Percentiles rank a stretch among this genome's conserved stretches.
These are phyloP conservation scores for Poeciliopsis presidionis DNA, from an alignment of 2,797 vertebrate species.

Conservation along the genomic window DNA sequence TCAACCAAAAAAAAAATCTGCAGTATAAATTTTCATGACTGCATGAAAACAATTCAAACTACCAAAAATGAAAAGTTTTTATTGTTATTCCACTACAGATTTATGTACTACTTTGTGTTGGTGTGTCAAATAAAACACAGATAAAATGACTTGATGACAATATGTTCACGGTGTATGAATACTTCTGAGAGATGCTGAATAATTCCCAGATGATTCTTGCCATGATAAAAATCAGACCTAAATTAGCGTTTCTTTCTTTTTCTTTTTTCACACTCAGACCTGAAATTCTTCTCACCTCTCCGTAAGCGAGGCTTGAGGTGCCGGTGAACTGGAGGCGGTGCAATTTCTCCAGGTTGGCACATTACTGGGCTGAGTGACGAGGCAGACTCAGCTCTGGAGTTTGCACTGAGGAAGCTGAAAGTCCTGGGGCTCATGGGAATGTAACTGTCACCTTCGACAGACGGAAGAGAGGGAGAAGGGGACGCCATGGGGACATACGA, in stretches of 20 bases:
- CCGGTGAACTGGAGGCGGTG: constrained; percentile 93
- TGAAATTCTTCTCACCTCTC: constrained; percentile 83
- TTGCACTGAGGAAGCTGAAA: constrained; percentile 65
- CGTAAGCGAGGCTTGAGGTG: constrained; percentile 91
- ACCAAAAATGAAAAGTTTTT: background rate
- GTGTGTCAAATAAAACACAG: background rate
- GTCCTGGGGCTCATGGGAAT: constrained; percentile 91
- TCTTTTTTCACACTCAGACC: background rate
- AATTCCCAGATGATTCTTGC: background rate
- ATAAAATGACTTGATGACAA: background rate
- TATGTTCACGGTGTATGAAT: background rate
- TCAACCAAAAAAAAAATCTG: background rate
- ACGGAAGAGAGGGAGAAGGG: constrained; percentile 57
- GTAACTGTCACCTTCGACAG: constrained; percentile 85
- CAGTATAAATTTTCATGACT: background rate
- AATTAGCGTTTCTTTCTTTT: background rate
- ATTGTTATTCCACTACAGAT: background rate
- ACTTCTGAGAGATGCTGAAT: background rate
- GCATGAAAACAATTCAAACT: background rate
- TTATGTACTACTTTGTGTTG: background rate
- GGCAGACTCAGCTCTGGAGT: constrained; percentile 53
- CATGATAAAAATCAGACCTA: background rate
- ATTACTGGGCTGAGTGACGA: constrained; percentile 62
- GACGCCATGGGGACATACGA: constrained; percentile 91
- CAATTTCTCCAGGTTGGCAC: constrained; percentile 80